A percentile compares a stretch with the other conserved stretches of the same genome.
Conservation (phyloP, 2,797 vertebrate genomes). For the Sebastes flavidus region DNA sequence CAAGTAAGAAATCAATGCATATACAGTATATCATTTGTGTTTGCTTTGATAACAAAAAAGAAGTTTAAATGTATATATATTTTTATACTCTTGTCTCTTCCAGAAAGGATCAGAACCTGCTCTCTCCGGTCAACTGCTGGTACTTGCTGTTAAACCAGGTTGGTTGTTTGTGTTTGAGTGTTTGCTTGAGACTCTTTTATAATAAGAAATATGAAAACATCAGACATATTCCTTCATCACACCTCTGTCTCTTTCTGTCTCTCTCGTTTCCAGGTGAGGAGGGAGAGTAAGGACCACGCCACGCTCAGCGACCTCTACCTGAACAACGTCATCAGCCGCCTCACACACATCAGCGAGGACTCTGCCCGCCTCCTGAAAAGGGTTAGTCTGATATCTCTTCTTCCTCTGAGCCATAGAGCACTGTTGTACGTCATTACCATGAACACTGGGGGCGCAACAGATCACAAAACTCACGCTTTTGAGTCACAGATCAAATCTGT, state of each 20-base stretch:
- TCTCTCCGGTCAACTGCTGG: conserved; percentile 99
- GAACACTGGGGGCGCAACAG: accelerated
- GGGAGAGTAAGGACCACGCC: conserved; percentile 98
- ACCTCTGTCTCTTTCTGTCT: not conserved
- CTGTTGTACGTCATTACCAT: not conserved
- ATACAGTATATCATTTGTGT: not conserved
- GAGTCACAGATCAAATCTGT: accelerated
- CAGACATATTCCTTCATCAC: not conserved
- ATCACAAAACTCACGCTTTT: no score
- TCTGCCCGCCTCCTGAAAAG: conserved; percentile 97
- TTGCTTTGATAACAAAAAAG: not conserved
- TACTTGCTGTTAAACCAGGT: conserved; percentile 96
- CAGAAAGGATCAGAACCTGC: conserved; percentile 97
- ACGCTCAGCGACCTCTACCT: conserved; percentile 97
- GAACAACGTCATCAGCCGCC: conserved; percentile 96
- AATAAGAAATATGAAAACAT: no score
- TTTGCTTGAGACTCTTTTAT: not conserved
- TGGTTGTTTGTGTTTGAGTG: not conserved
- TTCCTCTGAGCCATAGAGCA: no score
- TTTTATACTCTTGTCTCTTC: conserved; percentile 24
- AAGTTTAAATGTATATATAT: not conserved
- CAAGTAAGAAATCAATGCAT: conserved; percentile 81
- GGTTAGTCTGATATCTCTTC: conserved; percentile 76
- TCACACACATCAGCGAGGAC: conserved; percentile 98
- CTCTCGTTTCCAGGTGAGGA: conserved; percentile 82